A percentile compares a stretch with the other conserved stretches of the same genome.
These are phyloP conservation scores for Antheraea mylitta DNA, from an alignment of 1,140 invertebrate genomes.

Conservation along the genomic window DNA sequence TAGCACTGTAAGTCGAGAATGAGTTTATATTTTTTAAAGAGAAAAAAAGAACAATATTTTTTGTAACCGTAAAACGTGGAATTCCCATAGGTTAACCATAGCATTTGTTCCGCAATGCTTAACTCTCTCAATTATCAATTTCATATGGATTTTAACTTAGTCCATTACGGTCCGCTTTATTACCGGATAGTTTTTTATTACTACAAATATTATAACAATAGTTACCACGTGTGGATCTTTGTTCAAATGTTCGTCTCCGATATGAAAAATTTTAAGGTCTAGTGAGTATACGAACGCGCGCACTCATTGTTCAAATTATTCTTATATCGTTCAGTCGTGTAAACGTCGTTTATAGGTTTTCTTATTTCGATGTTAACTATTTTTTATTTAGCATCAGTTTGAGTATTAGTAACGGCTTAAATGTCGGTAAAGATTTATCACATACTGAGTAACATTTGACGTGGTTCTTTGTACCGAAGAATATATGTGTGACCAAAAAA, in stretches of 20 bases:
- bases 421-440: background rate
- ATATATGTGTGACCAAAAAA: background rate
- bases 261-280: background rate
- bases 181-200: conserved; percentile 16
- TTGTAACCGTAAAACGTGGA: conserved; percentile 11
- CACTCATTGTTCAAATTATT: background rate
- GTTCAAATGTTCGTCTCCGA: background rate
- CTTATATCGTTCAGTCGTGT: background rate
- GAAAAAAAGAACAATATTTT: background rate
- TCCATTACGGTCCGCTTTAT: conserved; percentile 20
- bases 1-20: background rate
- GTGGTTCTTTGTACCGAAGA: background rate
- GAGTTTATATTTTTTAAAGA: background rate
- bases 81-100: conserved; percentile 22
- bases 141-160: conserved; percentile 26
- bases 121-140: conserved; percentile 27
- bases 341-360: background rate
- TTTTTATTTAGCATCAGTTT: background rate
- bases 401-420: background rate
- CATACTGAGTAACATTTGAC: background rate
- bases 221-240: conserved; percentile 3
- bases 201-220: conserved; percentile 17
- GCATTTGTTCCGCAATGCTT: conserved; percentile 15
- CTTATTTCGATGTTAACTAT: background rate
- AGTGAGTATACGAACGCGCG: background rate